These are phyloP conservation scores for Setophaga petechia DNA, from an alignment of 2,113 vertebrate species.

Conservation along the genomic window DNA sequence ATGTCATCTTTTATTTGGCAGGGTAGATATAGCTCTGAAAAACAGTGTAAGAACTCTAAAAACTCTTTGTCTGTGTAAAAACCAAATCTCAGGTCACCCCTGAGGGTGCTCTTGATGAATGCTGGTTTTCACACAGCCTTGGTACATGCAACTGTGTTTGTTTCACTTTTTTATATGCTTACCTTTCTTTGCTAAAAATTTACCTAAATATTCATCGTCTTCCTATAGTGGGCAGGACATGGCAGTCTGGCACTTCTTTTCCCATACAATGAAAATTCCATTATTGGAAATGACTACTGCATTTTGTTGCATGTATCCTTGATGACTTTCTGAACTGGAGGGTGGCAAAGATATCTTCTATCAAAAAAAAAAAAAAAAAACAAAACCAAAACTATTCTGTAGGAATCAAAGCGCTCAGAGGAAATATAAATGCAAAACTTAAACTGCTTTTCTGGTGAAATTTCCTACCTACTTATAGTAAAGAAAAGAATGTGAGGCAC, in stretches of 20 bases:
- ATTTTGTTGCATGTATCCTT: neutral
- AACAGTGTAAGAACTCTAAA: neutral
- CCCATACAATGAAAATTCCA: neutral
- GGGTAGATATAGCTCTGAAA: neutral
- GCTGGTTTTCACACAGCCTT: neutral
- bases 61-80: neutral
- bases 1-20: neutral
- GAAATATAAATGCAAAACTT: neutral
- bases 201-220: neutral
- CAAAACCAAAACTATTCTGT: neutral
- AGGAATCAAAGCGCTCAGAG: neutral
- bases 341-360: neutral
- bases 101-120: neutral
- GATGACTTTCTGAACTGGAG: neutral
- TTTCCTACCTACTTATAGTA: neutral
- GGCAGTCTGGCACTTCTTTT: neutral
- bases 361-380: neutral
- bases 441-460: neutral
- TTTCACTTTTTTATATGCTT: neutral
- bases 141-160: fast-evolving
- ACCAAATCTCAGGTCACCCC: neutral
- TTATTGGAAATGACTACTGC: neutral
- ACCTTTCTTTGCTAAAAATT: neutral
- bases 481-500: neutral
- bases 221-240: neutral